These are phyloP conservation scores for Bujurquina vittata DNA, from an alignment of 2,113 vertebrate genomes.

Conservation along the genomic window DNA sequence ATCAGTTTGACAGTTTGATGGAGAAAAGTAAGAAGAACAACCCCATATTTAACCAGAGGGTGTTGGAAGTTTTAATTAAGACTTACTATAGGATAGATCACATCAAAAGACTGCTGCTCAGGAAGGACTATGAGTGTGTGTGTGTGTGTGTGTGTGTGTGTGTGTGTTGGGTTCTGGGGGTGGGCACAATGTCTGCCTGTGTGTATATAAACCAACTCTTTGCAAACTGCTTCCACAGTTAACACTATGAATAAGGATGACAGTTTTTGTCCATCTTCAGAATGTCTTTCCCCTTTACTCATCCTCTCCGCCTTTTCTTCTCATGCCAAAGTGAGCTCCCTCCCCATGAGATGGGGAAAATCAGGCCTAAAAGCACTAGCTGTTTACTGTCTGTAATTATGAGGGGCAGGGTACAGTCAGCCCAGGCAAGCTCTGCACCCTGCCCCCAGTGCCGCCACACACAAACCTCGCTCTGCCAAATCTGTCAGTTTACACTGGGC, in stretches of 20 bases:
- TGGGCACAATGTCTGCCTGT: conserved; percentile 38
- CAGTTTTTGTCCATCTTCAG: conserved; percentile 50
- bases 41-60: conserved; percentile 56
- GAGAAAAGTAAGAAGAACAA: conserved; percentile 51
- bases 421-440: conserved; percentile 61
- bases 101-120: conserved; percentile 68
- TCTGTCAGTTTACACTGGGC: conserved; percentile 53
- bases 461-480: conserved; percentile 56
- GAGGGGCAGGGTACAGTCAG: conserved; percentile 74
- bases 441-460: conserved; percentile 72
- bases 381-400: conserved; percentile 84
- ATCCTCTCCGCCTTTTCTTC: conserved; percentile 50
- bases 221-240: conserved; percentile 19
- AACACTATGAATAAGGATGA: conserved; percentile 51
- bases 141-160: conserved; percentile 23
- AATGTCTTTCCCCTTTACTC: conserved; percentile 28
- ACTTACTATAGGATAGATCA: conserved; percentile 62
- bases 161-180: conserved; percentile 18
- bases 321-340: conserved; percentile 65
- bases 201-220: conserved; percentile 50
- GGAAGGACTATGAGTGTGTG: conserved; percentile 37
- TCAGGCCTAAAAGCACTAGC: conserved; percentile 67
- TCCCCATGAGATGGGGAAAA: conserved; percentile 71
- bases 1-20: conserved; percentile 53
- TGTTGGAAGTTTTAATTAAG: conserved; percentile 73